These are phyloP conservation scores for Bombus soroeensis DNA, from an alignment of 1,140 invertebrate genomes.

Conservation along the genomic window DNA sequence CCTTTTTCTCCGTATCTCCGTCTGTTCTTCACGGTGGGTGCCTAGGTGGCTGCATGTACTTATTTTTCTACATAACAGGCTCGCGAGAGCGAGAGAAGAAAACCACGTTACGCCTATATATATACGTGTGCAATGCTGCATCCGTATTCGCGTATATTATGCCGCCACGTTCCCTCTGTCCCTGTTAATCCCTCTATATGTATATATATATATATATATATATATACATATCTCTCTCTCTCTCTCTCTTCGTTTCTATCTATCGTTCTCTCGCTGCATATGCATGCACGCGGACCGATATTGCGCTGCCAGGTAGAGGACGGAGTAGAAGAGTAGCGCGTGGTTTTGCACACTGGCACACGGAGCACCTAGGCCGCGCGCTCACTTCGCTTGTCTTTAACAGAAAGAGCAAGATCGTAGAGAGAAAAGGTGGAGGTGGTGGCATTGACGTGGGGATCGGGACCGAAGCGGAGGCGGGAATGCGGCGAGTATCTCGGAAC, in stretches of 20 bases:
- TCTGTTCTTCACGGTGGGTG: conserved; percentile 44
- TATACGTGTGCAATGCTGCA: conserved; percentile 4
- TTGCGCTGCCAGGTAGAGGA: background rate
- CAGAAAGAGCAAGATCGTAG: background rate
- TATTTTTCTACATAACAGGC: conserved; percentile 73
- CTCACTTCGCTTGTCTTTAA: conserved; percentile 7
- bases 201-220: no score
- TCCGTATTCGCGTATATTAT: conserved; percentile 33
- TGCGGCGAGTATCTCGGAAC: conserved; percentile 50
- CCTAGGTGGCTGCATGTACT: conserved; percentile 69
- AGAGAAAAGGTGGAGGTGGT: conserved; percentile 16
- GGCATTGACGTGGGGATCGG: conserved; percentile 20
- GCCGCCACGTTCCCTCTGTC: background rate
- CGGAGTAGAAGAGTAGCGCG: background rate
- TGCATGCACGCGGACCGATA: conserved; percentile 24
- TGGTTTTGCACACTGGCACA: conserved; percentile 6
- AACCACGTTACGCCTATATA: conserved; percentile 17
- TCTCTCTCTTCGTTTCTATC: background rate
- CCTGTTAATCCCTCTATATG: conserved; percentile 3
- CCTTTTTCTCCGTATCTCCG: conserved; percentile 40
- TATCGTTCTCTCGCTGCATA: background rate
- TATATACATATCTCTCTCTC: no score
- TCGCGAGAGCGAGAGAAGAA: conserved; percentile 36
- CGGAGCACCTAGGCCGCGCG: background rate
- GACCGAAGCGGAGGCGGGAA: conserved; percentile 21